Base-by-base conservation (phyloP, 2,888 invertebrate species). In the Shargacucullia verbasci region DNA sequence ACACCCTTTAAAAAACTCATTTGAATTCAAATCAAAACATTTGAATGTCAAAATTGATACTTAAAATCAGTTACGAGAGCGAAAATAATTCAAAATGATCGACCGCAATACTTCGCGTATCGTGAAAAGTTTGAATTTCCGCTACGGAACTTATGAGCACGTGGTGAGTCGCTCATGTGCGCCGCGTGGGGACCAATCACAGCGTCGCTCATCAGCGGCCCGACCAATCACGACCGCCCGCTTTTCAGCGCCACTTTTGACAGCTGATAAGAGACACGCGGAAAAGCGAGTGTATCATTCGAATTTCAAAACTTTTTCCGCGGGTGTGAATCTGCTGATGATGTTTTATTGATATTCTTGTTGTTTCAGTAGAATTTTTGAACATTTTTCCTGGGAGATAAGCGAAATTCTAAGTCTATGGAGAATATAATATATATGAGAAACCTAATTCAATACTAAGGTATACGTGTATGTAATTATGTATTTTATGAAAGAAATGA, bases 91-190 rank as follows among this genome's bases (percentile, higher is more conserved):
- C 9, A 47, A 48, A 59, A 57, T 45, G 31, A 27, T 7, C 46
- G 40, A 47, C 31, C 54, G 31, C 9, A 43, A 49, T 13, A 55
- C 35, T 10, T 63, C 54, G 38, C 39, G 56, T 49, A 37, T 62
- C 84, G 85, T 73, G 79, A 87, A 91, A 92, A 91, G 89, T 92
- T 92, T 83, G 70, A 70, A 81, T 80, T 84, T 79, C 65, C 67
- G 73, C 73, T 56, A 61, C 76, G 88, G 89, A 93, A 92, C 93
- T 94, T 90, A 93, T 93, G 78, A 94, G 93, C 93, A 94, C 91
- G 92, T 92, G 92, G 87, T 73, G 64, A 76, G 87, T 91, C 93
- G 92, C 93, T 94, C 81, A 92, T 92, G 87, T 91, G 92, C 82
- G 76, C 85, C 84, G 78, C 73, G 80, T 76, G 76, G 5, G 81